Evolutionary conservation across 2,797 vertebrate genomes (phyloP).

Genomic region (Aldrovandia affinis): DNA sequence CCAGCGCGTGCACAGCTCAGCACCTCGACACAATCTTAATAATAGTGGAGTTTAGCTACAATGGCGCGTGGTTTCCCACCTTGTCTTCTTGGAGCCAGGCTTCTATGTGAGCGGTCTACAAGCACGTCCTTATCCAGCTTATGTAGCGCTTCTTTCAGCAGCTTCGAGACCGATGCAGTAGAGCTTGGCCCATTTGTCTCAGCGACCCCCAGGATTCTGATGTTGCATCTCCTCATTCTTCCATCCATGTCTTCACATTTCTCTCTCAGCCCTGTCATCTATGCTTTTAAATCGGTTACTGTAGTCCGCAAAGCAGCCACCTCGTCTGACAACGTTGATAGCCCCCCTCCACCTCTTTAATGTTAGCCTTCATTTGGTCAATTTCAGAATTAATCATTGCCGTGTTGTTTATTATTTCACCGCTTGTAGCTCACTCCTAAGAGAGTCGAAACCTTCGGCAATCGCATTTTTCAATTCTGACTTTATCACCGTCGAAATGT

Average conservation of each 20-base stretch:
- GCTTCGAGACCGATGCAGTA: no score
- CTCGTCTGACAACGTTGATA: constrained; percentile 37
- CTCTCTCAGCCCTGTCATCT: constrained; percentile 8
- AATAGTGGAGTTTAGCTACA: constrained; percentile 22
- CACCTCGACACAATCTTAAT: constrained; percentile 27
- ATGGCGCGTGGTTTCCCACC: constrained; percentile 22
- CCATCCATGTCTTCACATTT: no score
- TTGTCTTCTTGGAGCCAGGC: not conserved
- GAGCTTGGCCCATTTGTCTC: no score
- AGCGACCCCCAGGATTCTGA: no score
- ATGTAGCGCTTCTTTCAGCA: no score
- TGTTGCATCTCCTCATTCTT: no score
- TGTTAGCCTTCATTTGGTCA: no score
- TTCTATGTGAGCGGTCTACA: constrained; percentile 18
- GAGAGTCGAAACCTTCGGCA: constrained; percentile 12
- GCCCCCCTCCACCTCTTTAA: constrained; percentile 6
- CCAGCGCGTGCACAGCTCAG: not conserved
- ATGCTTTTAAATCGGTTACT: constrained; percentile 8
- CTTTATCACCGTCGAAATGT: constrained; percentile 28
- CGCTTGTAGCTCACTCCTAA: constrained; percentile 23
- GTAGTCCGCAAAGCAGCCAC: constrained; percentile 19
- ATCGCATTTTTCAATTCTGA: constrained; percentile 27
- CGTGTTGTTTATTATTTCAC: not conserved
- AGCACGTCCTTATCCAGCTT: no score
- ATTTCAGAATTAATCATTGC: constrained; percentile 12